phyloP scores from a whole-genome alignment of 2,797 vertebrate genomes.

The Selene dorsalis region DNA sequence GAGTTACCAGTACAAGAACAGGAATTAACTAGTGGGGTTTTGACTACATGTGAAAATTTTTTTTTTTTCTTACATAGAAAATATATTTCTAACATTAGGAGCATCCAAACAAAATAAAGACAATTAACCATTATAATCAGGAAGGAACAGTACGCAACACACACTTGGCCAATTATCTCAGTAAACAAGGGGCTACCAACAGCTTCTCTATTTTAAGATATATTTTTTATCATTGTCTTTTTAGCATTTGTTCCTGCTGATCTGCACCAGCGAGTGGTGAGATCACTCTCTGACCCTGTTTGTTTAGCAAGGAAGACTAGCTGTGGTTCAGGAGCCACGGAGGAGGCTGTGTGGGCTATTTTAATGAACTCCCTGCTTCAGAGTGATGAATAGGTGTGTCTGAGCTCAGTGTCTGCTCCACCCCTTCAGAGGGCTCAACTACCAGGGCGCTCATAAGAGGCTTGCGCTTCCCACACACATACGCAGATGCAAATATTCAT shows the following conservation, averaged over 20 bases:
- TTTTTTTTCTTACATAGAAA: neutral
- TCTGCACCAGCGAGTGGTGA: conserved; percentile 35
- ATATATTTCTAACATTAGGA: neutral
- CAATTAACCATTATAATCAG: neutral
- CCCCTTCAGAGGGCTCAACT: conserved; percentile 63
- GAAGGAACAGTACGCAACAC: neutral
- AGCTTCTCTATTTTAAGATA: neutral
- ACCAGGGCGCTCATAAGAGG: conserved; percentile 45
- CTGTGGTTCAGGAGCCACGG: conserved; percentile 58
- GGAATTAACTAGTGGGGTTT: neutral
- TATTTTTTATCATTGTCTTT: neutral
- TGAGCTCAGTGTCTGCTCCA: conserved; percentile 66
- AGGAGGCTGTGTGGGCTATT: conserved; percentile 74
- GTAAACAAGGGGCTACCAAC: neutral
- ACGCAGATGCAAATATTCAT: conserved; percentile 7
- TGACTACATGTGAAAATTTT: neutral
- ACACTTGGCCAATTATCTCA: neutral
- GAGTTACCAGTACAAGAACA: neutral
- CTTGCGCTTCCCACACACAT: conserved; percentile 33
- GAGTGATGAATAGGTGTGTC: conserved; percentile 79
- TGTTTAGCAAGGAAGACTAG: conserved; percentile 59
- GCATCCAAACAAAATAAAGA: neutral
- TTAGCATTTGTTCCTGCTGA: conserved; percentile 8
- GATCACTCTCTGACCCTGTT: conserved; percentile 62
- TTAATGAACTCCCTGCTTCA: conserved; percentile 80